Evolutionary conservation across 2,888 invertebrate genomes (phyloP), one percentile per base, ranked within the genome.

Genomic region (Digitonthophagus gazella): DNA sequence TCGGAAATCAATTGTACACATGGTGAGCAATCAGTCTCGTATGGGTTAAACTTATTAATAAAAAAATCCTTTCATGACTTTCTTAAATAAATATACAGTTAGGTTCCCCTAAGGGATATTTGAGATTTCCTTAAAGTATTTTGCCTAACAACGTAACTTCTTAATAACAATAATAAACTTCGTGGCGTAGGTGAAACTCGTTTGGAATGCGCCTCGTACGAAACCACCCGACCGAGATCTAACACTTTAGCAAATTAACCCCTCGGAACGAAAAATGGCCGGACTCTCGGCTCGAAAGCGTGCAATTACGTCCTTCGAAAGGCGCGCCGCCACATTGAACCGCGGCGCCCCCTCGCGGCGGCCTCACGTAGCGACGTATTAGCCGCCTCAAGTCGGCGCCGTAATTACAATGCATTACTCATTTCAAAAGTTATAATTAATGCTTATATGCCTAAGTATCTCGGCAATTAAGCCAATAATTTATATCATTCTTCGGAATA

Each of bases 391-490:
- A 71, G 70, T 71, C 72, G 72, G 74, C 18, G 71, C 73, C 74
- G 73, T 76, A 77, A 77, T 76, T 76, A 76, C 74, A 73, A 75
- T 72, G 74, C 76, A 74, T 76, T 76, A 77, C 76, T 76, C 76
- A 75, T 75, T 76, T 75, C 76, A 77, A 69, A 78, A 79, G 75
- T 77, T 75, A 78, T 79, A 78, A 78, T 78, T 77, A 78, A 78
- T 77, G 76, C 77, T 76, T 77, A 75, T 76, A 77, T 76, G 76
- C 74, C 75, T 78, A 77, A 78, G 78, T 78, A 76, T 79, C 78
- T 75, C 72, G 75, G 80, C 78, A 79, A 80, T 80, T 80, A 79
- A 78, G 78, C 76, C 77, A 78, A 80, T 78, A 80, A 80, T 80
- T 80, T 80, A 80, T 79, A 79, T 78, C 76, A 79, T 79, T 79